Conservation (phyloP, 2,888 invertebrate species). For the Folsomia candida region DNA sequence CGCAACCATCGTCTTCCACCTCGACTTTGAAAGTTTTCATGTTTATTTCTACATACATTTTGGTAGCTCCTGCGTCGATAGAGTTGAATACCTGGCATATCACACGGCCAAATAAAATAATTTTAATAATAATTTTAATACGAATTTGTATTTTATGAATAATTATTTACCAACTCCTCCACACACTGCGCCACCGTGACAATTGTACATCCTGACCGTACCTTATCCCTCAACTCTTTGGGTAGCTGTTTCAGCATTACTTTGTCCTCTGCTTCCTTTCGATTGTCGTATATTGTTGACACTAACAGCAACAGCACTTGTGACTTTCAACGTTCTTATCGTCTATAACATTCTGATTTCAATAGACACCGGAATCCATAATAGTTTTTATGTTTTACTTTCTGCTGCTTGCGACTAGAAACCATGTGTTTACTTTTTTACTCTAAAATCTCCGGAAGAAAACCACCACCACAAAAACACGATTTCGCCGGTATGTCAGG, state of each 20-base stretch:
- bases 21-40: slow-evolving; percentile 63
- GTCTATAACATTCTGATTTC: too few relatives aligned
- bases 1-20: slow-evolving; percentile 74
- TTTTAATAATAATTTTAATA: background rate
- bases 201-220: slow-evolving; percentile 62
- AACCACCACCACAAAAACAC: too few relatives aligned
- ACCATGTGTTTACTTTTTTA: too few relatives aligned
- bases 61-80: slow-evolving; percentile 67
- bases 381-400: too few relatives aligned
- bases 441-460: too few relatives aligned
- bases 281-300: too few relatives aligned
- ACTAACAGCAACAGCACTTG: too few relatives aligned
- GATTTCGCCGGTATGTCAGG: too few relatives aligned
- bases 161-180: slow-evolving; percentile 65
- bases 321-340: too few relatives aligned
- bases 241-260: slow-evolving; percentile 46
- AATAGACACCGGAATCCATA: too few relatives aligned
- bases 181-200: slow-evolving; percentile 62
- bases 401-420: too few relatives aligned
- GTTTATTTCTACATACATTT: slow-evolving; percentile 68
- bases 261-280: background rate
- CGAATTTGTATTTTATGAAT: too few relatives aligned
- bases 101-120: slow-evolving; percentile 4
- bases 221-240: slow-evolving; percentile 57
- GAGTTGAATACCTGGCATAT: slow-evolving; percentile 65